Percentiles rank a stretch among this genome's conserved stretches.
These are phyloP conservation scores for Agrochola lychnidis DNA, from an alignment of 2,888 invertebrate genomes.

Conservation along the genomic window DNA sequence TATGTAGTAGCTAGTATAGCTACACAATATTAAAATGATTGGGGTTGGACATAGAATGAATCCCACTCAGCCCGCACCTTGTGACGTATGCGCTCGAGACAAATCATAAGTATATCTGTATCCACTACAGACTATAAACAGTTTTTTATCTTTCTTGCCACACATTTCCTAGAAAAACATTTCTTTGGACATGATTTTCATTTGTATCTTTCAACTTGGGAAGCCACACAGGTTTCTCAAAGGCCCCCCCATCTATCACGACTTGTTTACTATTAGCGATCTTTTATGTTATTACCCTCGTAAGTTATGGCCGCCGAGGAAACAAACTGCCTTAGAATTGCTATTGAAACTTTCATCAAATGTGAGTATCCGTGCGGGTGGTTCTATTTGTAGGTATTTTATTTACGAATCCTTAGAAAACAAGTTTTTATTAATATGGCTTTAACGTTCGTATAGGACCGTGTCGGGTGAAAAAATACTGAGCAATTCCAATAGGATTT, in stretches of 20 bases:
- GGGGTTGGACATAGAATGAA: no score
- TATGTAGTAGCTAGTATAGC: no score
- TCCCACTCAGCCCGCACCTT: no score
- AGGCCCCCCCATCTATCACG: constrained; percentile 31
- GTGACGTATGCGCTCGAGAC: no score
- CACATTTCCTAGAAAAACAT: constrained; percentile 14
- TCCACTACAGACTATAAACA: no score
- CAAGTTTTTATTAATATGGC: background rate
- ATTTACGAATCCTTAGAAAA: background rate
- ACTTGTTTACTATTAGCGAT: constrained; percentile 50
- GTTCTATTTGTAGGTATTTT: background rate
- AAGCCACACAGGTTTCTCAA: constrained; percentile 33
- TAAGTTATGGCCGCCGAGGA: constrained; percentile 34
- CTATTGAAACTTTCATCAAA: constrained; percentile 12
- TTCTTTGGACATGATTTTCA: constrained; percentile 9
- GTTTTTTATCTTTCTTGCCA: background rate
- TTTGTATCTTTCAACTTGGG: constrained; percentile 18
- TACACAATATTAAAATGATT: no score
- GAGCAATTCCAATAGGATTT: background rate
- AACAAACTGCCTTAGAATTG: constrained; percentile 23
- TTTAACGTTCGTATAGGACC: background rate
- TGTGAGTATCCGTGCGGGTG: background rate
- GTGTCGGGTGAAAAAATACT: background rate
- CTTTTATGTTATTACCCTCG: constrained; percentile 35
- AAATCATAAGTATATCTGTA: no score